Evolutionary conservation across 2,113 vertebrate genomes (phyloP).

Genomic region (Xyliphius kryptos): DNA sequence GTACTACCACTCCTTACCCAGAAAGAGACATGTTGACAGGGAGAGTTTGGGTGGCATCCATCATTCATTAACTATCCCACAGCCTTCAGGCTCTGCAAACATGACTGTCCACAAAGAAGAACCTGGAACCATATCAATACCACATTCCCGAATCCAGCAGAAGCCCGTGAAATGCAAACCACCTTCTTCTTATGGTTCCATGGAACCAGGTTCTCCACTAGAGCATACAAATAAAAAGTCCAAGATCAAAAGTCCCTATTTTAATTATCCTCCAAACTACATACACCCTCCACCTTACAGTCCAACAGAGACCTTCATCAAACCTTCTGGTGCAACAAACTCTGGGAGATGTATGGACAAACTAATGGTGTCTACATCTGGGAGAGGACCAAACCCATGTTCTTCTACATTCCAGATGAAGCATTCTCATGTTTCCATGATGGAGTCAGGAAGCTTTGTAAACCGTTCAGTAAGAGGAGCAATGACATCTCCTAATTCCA

Average conservation of each 20-base stretch:
- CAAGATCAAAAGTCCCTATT: slow-evolving; percentile 41
- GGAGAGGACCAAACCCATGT: slow-evolving; percentile 29
- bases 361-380: slow-evolving; percentile 37
- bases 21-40: slow-evolving; percentile 51
- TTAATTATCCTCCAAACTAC: slow-evolving; percentile 73
- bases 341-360: neutral
- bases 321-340: slow-evolving; percentile 3
- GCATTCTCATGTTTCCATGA: neutral
- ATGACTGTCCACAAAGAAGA: slow-evolving; percentile 28
- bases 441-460: neutral
- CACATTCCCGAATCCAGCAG: too few relatives aligned
- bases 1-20: slow-evolving; percentile 60
- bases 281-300: slow-evolving; percentile 77
- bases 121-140: slow-evolving; percentile 36
- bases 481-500: too few relatives aligned
- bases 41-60: slow-evolving; percentile 44
- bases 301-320: slow-evolving; percentile 53
- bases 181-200: slow-evolving; percentile 15
- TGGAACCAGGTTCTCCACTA: neutral
- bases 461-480: neutral
- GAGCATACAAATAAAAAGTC: slow-evolving; percentile 17
- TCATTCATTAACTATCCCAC: slow-evolving; percentile 39
- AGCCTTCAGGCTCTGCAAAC: slow-evolving; percentile 34
- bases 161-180: slow-evolving; percentile 3
- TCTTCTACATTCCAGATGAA: neutral